Evolutionary conservation across 2,797 vertebrate genomes (phyloP).

Genomic region (Sandelia bainsii): DNA sequence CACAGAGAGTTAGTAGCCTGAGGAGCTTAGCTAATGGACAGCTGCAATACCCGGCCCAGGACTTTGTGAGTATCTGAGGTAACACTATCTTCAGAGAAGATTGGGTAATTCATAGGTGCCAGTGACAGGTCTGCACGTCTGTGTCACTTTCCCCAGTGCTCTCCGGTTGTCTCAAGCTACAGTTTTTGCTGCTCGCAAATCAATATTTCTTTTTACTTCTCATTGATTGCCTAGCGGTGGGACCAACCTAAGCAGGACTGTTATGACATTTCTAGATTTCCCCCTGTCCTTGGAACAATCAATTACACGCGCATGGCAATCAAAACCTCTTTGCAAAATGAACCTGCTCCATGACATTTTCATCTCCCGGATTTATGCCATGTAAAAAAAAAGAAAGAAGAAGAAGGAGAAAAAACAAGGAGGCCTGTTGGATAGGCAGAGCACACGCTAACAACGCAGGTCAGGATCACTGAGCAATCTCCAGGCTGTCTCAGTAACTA

Average conservation of each 20-base stretch:
- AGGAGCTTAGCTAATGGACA: slow-evolving; percentile 80
- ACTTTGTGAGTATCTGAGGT: slow-evolving; percentile 72
- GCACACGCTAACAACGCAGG: slow-evolving; percentile 67
- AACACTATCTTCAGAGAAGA: slow-evolving; percentile 83
- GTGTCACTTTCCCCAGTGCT: slow-evolving; percentile 81
- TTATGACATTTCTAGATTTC: slow-evolving; percentile 92
- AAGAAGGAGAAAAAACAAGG: slow-evolving; percentile 9
- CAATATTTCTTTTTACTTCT: slow-evolving; percentile 89
- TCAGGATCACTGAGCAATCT: slow-evolving; percentile 70
- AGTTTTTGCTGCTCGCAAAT: slow-evolving; percentile 85
- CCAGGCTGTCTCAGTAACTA: slow-evolving; percentile 48
- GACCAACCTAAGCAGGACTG: slow-evolving; percentile 88
- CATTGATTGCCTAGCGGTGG: slow-evolving; percentile 88
- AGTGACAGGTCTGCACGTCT: slow-evolving; percentile 84
- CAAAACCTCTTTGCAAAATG: slow-evolving; percentile 91
- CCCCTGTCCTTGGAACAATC: slow-evolving; percentile 91
- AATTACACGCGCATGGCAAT: slow-evolving; percentile 89
- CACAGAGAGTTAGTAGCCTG: slow-evolving; percentile 70
- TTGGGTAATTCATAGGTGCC: slow-evolving; percentile 85
- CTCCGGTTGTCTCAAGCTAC: slow-evolving; percentile 85
- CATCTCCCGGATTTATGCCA: slow-evolving; percentile 89
- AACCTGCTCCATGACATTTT: slow-evolving; percentile 90
- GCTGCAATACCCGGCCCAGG: slow-evolving; percentile 75
- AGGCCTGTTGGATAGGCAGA: slow-evolving; percentile 54
- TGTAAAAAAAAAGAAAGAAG: slow-evolving; percentile 55